Evolutionary conservation across 1,140 invertebrate species (phyloP), one percentile per base, ranked within the genome.

Genomic region (Zaprionus ornatus): DNA sequence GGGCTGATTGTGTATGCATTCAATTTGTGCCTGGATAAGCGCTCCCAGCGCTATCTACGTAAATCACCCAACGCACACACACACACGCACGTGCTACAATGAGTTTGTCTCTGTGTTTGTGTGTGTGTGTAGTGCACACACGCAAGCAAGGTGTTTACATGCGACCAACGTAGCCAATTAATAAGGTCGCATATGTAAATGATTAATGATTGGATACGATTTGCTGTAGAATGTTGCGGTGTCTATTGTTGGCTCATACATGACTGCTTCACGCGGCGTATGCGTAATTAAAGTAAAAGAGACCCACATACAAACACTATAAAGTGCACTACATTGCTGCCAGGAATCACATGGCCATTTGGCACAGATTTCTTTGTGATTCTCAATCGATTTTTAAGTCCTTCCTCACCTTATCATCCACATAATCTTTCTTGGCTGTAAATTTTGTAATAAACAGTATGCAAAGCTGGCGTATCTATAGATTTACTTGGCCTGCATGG

Each of bases 161-260:
- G 64, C 35, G 29, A 23, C 21, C 74, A 80, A 77, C 73, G 79
- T 72, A 66, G 45, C 56, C 79, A 78, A 82, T 78, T 82, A 82
- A 82, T 82, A 74, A 70, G 42, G 79, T 57, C 45, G 59, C 72
- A 63, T 54, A 71, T 70, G 60, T 78, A 82, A 82, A 82, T 82
- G 80, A 82, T 78, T 82, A 78, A 82, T 82, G 74, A 78, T 67
- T 74, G 65, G 59, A 23, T 55, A 60, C 56, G 65, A 75, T 75
- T 71, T 57, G 63, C 48, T 50, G 57, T 55, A 64, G 61, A 67
- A 75, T 40, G 74, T 57, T 17, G n/a, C 2, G 7, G 1, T 37
- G 1, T 37, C 35, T 4, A 12, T 42, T 62, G 60, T 64, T 73
- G 74, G 54, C 65, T 75, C 59, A 10, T 10, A 61, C 54, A 65